phyloP scores from a whole-genome alignment of 1,140 invertebrate genomes.

The Nylanderia fulva region DNA sequence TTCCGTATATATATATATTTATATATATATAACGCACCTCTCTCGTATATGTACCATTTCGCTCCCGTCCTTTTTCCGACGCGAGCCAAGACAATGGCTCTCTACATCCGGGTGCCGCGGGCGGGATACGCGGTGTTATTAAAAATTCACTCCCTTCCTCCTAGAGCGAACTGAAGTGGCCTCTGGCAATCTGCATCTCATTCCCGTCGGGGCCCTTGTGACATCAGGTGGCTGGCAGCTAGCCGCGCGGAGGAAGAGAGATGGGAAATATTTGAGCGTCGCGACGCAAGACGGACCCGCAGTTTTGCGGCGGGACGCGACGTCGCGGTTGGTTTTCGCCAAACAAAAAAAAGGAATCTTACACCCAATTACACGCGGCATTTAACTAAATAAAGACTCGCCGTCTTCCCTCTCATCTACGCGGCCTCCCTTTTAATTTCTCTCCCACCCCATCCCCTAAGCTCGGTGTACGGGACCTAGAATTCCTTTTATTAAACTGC shows the following conservation, averaged over 20 bases:
- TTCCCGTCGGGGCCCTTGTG: slow-evolving; percentile 81
- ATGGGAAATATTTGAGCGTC: slow-evolving; percentile 66
- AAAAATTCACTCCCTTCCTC: slow-evolving; percentile 85
- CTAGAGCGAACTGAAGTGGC: slow-evolving; percentile 83
- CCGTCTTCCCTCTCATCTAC: slow-evolving; percentile 25
- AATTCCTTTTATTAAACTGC: slow-evolving; percentile 44
- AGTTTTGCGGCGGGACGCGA: slow-evolving; percentile 34
- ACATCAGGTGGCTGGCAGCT: slow-evolving; percentile 74
- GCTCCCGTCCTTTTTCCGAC: slow-evolving; percentile 72
- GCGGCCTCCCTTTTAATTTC: background rate
- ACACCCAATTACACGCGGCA: slow-evolving; percentile 79
- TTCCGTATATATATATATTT: no score
- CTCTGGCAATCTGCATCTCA: slow-evolving; percentile 86
- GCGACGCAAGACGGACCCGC: slow-evolving; percentile 17
- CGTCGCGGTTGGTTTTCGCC: slow-evolving; percentile 28
- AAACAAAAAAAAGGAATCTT: slow-evolving; percentile 70
- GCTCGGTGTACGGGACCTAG: background rate
- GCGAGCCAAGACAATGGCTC: slow-evolving; percentile 82
- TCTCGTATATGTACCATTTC: slow-evolving; percentile 62
- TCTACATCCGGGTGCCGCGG: slow-evolving; percentile 76
- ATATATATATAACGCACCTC: slow-evolving; percentile 69
- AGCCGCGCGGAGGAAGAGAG: slow-evolving; percentile 66
- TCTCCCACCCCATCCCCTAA: background rate
- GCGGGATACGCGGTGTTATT: slow-evolving; percentile 82
- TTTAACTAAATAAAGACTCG: slow-evolving; percentile 76